phyloP scores from a whole-genome alignment of 2,888 invertebrate genomes.

The Limulus polyphemus region DNA sequence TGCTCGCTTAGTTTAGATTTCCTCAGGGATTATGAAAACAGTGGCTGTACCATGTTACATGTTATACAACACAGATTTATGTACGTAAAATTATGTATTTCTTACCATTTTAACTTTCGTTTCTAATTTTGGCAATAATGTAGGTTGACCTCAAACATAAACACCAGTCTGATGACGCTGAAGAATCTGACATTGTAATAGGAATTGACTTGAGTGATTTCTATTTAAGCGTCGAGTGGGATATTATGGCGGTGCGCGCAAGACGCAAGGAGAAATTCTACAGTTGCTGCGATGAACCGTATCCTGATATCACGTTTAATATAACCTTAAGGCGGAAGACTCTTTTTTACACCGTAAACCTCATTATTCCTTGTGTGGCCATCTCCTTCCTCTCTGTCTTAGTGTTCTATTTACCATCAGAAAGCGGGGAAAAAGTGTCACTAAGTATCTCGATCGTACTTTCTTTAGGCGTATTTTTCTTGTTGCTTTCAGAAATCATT shows the following conservation, averaged over 20 bases:
- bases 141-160: conserved; percentile 24
- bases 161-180: conserved; percentile 27
- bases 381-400: conserved; percentile 87
- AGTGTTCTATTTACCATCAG: conserved; percentile 93
- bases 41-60: too few species aligned
- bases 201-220: conserved; percentile 44
- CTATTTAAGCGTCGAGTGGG: conserved; percentile 44
- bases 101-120: neutral
- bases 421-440: conserved; percentile 97
- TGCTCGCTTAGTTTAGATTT: too few species aligned
- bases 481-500: conserved; percentile 94
- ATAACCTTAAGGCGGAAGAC: conserved; percentile 94
- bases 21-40: too few species aligned
- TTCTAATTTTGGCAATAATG: neutral
- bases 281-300: conserved; percentile 51
- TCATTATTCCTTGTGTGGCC: conserved; percentile 92
- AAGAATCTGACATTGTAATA: conserved; percentile 20
- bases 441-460: conserved; percentile 97
- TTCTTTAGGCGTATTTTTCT: conserved; percentile 96
- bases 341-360: conserved; percentile 88
- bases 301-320: conserved; percentile 95
- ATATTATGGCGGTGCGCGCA: conserved; percentile 37
- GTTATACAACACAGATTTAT: too few species aligned
- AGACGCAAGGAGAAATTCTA: conserved; percentile 26
- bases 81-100: neutral